phyloP scores from a whole-genome alignment of 2,797 vertebrate species.

The Coregonus ussuriensis region DNA sequence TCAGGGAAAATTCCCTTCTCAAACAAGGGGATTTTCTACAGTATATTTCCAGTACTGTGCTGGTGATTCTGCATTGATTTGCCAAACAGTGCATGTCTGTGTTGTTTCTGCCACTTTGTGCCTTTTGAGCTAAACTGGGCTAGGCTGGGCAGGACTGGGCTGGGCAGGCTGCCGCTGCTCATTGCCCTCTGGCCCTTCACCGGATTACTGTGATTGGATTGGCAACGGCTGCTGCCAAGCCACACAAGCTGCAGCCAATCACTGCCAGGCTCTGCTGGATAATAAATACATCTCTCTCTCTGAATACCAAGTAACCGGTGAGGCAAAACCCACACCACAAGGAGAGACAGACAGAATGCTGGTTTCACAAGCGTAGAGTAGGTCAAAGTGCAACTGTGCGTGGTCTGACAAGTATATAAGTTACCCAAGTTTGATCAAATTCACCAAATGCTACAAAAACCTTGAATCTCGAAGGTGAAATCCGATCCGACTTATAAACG shows the following conservation, averaged over 20 bases:
- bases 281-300: conserved; percentile 57
- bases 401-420: background rate
- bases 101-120: too few relatives aligned
- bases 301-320: background rate
- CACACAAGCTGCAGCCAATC: background rate
- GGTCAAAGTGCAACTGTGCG: background rate
- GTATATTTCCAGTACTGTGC: too few relatives aligned
- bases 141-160: background rate
- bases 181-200: conserved; percentile 54
- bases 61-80: too few relatives aligned
- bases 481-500: too few relatives aligned
- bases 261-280: conserved; percentile 49
- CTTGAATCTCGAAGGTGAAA: too few relatives aligned
- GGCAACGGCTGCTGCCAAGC: conserved; percentile 49
- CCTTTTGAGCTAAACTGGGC: background rate
- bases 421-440: too few relatives aligned
- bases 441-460: too few relatives aligned
- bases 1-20: too few relatives aligned
- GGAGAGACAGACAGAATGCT: background rate
- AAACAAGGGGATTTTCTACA: too few relatives aligned
- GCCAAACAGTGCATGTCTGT: too few relatives aligned
- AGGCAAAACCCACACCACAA: background rate
- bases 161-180: conserved; percentile 35
- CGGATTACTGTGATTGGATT: conserved; percentile 67
- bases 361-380: too few relatives aligned